Conservation (phyloP, 1,140 invertebrate genomes). For the Heliconius hermathena region DNA sequence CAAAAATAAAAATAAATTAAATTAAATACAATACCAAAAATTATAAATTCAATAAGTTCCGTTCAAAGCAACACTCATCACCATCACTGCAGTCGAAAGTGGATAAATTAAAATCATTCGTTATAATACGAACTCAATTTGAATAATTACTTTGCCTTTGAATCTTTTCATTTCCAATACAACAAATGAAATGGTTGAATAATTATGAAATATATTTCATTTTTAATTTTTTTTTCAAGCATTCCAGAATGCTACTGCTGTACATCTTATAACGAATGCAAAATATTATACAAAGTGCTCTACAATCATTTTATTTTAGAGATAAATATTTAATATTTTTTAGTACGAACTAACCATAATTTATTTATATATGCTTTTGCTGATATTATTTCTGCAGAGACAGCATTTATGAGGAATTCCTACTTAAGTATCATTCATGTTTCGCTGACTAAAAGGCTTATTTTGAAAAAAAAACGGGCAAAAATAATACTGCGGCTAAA, state of each 20-base stretch:
- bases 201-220: background rate
- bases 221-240: background rate
- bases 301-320: background rate
- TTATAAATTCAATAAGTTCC: background rate
- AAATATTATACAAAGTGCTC: background rate
- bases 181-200: conserved; percentile 2
- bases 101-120: conserved; percentile 4
- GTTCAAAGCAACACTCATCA: background rate
- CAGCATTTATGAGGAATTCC: conserved; percentile 7
- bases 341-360: background rate
- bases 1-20: background rate
- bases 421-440: conserved; percentile 20
- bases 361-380: background rate
- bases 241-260: background rate
- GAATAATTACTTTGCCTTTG: conserved; percentile 9
- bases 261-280: background rate
- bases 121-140: conserved; percentile 11
- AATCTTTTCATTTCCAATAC: conserved; percentile 11
- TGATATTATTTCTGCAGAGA: background rate
- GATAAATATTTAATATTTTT: background rate
- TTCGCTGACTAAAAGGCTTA: conserved; percentile 12
- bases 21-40: background rate
- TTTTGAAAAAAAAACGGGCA: conserved; percentile 17
- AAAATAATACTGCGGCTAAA: conserved; percentile 9
- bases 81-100: background rate